Evolutionary conservation across 64 coral and sea anemone genomes (phyloP), one percentile per base, ranked within the genome.

Genomic region (Montipora sp.): DNA sequence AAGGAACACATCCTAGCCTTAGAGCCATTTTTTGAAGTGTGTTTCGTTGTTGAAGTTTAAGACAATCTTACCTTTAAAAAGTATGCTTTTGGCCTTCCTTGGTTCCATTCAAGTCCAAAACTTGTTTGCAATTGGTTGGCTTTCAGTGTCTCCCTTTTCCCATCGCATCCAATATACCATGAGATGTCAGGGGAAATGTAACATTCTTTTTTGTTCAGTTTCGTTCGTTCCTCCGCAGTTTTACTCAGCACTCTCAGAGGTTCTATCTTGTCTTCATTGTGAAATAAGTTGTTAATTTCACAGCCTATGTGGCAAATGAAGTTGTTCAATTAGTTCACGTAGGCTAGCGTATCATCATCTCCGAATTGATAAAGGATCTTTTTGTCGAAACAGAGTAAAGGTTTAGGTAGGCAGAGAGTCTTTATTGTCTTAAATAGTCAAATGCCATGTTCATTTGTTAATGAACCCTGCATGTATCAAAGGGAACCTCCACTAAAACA

Each of bases 81-180:
- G 51, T 27, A 80, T 67, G 18, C 63, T 4, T 67, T 67, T 67
- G 0, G 48, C 48, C 1, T 3, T 57, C 0, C 18, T 14, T 4
- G 0, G 5, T 3, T 49, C 47, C 15, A 19, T 1, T 10, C 1
- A 24, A 5, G 8, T n/a, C 5, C 23, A 13, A 81, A 81, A 13
- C 68, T 71, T 4, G 18, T 71, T 71, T 1, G 9, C 24, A 24
- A 24, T 24, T 24, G 27, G 5, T 71, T 0, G 18, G 68, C 75
- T 51, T 12, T 19, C 75, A 47, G 15, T 45, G 57, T 23, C 24
- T 43, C 7, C 82, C 13, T 85, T 71, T 85, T 19, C 8, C 65
- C 82, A 71, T 19, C 1, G 19, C 82, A 85, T 49, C 65, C 82
- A 12, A 85, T 72, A 48, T 71, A 48, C 82, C 82, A 85, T 2